Evolutionary conservation across 2,888 invertebrate species (phyloP).

Genomic region (Morpho deidamia): DNA sequence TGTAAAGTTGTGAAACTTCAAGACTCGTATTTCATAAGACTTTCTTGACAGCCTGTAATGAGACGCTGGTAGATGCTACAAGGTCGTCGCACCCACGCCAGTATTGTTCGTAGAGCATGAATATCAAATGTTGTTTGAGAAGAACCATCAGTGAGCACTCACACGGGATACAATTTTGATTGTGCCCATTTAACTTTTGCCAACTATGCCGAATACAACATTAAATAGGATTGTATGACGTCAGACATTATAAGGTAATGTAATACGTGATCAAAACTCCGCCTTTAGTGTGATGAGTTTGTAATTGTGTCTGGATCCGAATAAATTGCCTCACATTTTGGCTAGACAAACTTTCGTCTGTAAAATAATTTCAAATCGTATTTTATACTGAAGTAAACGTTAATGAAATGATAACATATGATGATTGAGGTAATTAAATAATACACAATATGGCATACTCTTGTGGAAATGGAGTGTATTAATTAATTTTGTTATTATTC

Average conservation of each 20-base stretch:
- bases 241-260: constrained; percentile 3
- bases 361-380: no score
- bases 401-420: no score
- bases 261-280: constrained; percentile 16
- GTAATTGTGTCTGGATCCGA: constrained; percentile 15
- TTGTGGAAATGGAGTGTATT: background rate
- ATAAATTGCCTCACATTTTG: constrained; percentile 14
- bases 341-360: constrained; percentile 6
- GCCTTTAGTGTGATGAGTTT: constrained; percentile 17
- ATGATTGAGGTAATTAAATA: no score
- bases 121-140: constrained; percentile 53
- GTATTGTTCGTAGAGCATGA: constrained; percentile 39
- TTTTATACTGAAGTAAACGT: no score
- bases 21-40: background rate
- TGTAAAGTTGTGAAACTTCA: background rate
- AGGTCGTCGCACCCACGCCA: constrained; percentile 13
- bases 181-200: constrained; percentile 47
- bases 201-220: constrained; percentile 34
- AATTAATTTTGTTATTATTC: no score
- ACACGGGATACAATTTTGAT: constrained; percentile 51
- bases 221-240: constrained; percentile 28
- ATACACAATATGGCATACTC: background rate
- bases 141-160: constrained; percentile 35
- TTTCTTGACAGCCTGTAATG: background rate
- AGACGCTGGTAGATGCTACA: constrained; percentile 1